These are phyloP conservation scores for Synergus japonicus DNA, from an alignment of 2,888 invertebrate species.

Conservation along the genomic window DNA sequence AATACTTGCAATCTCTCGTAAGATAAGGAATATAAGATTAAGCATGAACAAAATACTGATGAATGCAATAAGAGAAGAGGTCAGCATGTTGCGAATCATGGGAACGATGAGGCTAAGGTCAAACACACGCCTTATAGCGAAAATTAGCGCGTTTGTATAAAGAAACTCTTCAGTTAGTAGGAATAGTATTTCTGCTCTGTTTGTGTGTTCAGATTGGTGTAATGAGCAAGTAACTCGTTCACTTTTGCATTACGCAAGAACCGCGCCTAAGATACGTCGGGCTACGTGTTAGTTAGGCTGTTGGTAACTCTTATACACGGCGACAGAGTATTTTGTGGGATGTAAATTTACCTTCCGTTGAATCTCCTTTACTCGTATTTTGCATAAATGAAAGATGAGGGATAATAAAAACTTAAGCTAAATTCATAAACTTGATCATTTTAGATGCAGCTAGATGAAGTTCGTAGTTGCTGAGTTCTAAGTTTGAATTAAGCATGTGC, in stretches of 20 bases:
- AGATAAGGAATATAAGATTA: constrained; percentile 3
- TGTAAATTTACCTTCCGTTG: neutral
- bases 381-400: neutral
- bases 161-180: constrained; percentile 27
- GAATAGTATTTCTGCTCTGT: constrained; percentile 16
- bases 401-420: neutral
- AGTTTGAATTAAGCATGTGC: too few relatives aligned
- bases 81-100: constrained; percentile 15
- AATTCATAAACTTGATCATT: neutral
- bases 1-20: neutral
- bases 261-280: constrained; percentile 53
- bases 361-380: neutral
- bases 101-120: constrained; percentile 36
- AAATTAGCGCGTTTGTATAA: constrained; percentile 35
- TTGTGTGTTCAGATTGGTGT: constrained; percentile 50
- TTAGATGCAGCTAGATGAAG: neutral
- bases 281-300: constrained; percentile 46
- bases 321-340: constrained; percentile 1
- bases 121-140: neutral
- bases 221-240: constrained; percentile 67
- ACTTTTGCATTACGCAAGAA: constrained; percentile 60
- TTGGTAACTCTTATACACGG: constrained; percentile 43
- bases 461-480: neutral
- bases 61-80: constrained; percentile 20
- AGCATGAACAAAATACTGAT: constrained; percentile 3